Evolutionary conservation across 1,140 invertebrate genomes (phyloP).

Genomic region (Forficula auricularia): DNA sequence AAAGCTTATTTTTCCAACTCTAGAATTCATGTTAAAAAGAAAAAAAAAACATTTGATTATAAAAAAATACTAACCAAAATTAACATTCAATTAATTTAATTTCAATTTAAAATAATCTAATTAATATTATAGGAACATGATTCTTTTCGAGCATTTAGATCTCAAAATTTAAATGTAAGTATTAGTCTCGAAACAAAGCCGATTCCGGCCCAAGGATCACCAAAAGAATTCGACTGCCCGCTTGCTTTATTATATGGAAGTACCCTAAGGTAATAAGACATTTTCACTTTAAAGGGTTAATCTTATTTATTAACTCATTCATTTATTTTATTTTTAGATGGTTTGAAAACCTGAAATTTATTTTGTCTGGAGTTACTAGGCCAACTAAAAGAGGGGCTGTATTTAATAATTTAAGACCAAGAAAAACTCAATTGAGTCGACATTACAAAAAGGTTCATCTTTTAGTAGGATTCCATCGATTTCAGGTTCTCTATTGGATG

Average conservation of each 20-base stretch:
- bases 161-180: constrained; percentile 77
- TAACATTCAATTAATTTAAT: too few relatives aligned
- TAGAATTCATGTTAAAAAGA: too few relatives aligned
- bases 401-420: constrained; percentile 65
- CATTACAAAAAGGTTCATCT: constrained; percentile 82
- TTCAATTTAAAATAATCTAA: too few relatives aligned
- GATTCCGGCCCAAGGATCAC: constrained; percentile 25
- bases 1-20: too few relatives aligned
- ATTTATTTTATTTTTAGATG: constrained; percentile 36
- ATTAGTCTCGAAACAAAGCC: constrained; percentile 77
- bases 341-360: constrained; percentile 91
- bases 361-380: constrained; percentile 84
- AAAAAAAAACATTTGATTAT: too few relatives aligned
- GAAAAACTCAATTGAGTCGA: constrained; percentile 78
- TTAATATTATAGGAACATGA: constrained; percentile 46
- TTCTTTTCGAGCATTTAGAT: constrained; percentile 81
- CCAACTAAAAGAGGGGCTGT: constrained; percentile 77
- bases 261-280: constrained; percentile 46
- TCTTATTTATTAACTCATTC: too few relatives aligned
- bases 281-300: not conserved
- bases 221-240: constrained; percentile 46
- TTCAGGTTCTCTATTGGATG: constrained; percentile 96
- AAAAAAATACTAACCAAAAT: too few relatives aligned
- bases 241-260: constrained; percentile 76
- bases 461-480: constrained; percentile 68